Conservation (phyloP, 2,113 vertebrate genomes). For the Blennius ocellaris region DNA sequence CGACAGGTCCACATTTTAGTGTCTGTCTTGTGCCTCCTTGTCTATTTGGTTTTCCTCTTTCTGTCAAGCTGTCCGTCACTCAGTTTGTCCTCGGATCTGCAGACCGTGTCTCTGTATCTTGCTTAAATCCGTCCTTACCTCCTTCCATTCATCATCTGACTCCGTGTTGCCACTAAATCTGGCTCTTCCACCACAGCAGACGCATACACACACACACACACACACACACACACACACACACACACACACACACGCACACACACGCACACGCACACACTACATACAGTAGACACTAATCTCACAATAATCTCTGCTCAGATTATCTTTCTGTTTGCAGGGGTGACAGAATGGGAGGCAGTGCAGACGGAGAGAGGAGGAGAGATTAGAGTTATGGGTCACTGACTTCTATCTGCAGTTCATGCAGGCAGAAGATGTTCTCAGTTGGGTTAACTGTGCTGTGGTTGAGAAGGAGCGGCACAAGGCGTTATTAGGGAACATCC, state of each 20-base stretch:
- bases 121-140: constrained; percentile 20
- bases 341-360: constrained; percentile 29
- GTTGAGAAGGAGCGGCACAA: background rate
- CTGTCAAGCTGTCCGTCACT: constrained; percentile 24
- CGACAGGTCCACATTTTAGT: constrained; percentile 4
- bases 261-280: background rate
- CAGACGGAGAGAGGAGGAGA: constrained; percentile 14
- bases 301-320: constrained; percentile 71
- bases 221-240: too few species aligned
- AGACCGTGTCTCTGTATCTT: constrained; percentile 44
- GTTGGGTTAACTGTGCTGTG: background rate
- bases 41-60: background rate
- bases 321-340: constrained; percentile 52
- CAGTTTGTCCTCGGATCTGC: constrained; percentile 12
- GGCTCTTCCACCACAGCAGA: constrained; percentile 12
- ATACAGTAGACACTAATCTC: constrained; percentile 69
- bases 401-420: constrained; percentile 20
- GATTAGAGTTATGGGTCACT: constrained; percentile 57
- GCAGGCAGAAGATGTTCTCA: constrained; percentile 24
- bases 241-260: too few species aligned
- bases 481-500: background rate
- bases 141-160: constrained; percentile 27
- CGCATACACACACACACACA: too few species aligned
- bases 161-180: constrained; percentile 12
- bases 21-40: background rate